phyloP scores from a whole-genome alignment of 2,797 vertebrate genomes.

The Platyrinchus mystaceus region DNA sequence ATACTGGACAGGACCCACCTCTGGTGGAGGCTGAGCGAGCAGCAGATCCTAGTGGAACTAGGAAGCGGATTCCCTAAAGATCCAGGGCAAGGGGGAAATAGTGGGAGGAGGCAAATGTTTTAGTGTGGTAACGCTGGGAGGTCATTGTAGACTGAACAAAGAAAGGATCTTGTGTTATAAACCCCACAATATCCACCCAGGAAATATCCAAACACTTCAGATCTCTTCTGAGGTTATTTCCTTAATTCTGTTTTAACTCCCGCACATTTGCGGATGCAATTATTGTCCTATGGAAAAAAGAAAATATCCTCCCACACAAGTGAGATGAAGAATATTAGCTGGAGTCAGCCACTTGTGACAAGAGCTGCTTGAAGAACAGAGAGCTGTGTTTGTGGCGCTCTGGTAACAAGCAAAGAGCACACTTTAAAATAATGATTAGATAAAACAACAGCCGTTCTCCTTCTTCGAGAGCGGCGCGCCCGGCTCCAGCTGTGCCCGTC shows the following conservation, averaged over 20 bases:
- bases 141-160: neutral
- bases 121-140: neutral
- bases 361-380: slow-evolving; percentile 24
- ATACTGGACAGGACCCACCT: neutral
- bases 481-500: slow-evolving; percentile 21
- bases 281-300: neutral
- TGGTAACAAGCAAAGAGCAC: neutral
- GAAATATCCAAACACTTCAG: neutral
- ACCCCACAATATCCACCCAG: neutral
- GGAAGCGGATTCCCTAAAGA: neutral
- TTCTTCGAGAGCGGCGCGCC: neutral
- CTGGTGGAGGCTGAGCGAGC: neutral
- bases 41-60: neutral
- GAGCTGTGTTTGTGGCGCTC: neutral
- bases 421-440: neutral
- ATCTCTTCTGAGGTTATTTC: neutral
- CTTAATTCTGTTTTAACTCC: neutral
- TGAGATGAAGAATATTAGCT: neutral
- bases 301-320: neutral
- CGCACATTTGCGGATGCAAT: neutral
- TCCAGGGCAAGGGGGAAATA: neutral
- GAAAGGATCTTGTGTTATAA: neutral
- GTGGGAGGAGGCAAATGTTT: neutral
- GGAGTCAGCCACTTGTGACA: slow-evolving; percentile 24
- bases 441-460: neutral